Conservation (phyloP, 2,113 vertebrate genomes). For the Anas platyrhynchos region DNA sequence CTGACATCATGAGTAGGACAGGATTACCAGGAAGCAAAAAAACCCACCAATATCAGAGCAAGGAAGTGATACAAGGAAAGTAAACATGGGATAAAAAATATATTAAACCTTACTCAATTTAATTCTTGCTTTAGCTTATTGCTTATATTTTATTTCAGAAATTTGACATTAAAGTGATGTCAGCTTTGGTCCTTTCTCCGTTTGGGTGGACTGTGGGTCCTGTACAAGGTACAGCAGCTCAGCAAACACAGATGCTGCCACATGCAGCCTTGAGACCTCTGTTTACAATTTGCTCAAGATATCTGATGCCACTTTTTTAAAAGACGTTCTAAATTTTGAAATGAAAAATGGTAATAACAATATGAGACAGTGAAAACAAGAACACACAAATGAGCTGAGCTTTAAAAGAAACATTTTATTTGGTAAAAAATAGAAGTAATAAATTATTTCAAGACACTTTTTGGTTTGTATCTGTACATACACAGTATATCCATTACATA, state of each 20-base stretch:
- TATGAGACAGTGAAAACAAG: not conserved
- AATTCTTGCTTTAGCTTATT: not conserved
- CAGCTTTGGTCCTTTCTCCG: not conserved
- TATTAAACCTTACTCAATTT: not conserved
- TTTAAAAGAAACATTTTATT: constrained; percentile 66
- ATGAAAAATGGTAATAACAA: not conserved
- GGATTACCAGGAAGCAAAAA: not conserved
- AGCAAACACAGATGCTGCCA: not conserved
- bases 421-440: constrained; percentile 66
- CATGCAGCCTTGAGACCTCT: not conserved
- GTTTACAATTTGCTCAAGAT: not conserved
- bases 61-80: not conserved
- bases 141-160: not conserved
- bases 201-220: not conserved
- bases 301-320: not conserved
- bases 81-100: not conserved
- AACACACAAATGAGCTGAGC: not conserved
- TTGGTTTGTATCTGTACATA: constrained; percentile 36
- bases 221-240: not conserved
- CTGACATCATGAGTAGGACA: not conserved
- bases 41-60: not conserved
- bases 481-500: constrained; percentile 2
- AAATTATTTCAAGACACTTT: constrained; percentile 63
- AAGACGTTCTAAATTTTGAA: not conserved
- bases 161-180: not conserved